phyloP scores from a whole-genome alignment of 2,113 vertebrate genomes.

The Misgurnus mizolepis region DNA sequence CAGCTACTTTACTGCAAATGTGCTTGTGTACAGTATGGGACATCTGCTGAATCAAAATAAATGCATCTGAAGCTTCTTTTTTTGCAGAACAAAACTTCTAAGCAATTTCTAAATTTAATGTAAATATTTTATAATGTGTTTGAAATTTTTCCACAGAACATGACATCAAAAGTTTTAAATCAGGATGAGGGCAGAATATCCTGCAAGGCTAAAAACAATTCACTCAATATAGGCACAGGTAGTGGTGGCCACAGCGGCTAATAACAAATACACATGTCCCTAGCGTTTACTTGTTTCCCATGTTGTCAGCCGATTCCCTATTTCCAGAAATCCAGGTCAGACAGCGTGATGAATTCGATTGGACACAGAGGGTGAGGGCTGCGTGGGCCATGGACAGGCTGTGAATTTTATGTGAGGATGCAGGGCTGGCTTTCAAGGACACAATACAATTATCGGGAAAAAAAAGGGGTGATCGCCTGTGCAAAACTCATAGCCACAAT shows the following conservation, averaged over 20 bases:
- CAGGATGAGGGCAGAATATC: no score
- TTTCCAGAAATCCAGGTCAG: constrained; percentile 15
- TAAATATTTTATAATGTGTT: no score
- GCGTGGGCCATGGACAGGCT: neutral
- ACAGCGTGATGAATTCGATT: constrained; percentile 45
- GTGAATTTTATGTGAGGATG: constrained; percentile 7
- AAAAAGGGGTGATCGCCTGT: neutral
- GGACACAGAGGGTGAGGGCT: constrained; percentile 29
- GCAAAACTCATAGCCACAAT: neutral
- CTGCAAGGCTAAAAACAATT: neutral
- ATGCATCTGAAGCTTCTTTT: neutral
- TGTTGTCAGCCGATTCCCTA: constrained; percentile 1
- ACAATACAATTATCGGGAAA: neutral
- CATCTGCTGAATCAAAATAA: neutral
- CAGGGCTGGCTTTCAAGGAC: neutral
- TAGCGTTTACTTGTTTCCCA: constrained; percentile 14
- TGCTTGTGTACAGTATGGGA: neutral
- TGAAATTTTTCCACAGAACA: no score
- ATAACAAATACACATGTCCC: constrained; percentile 13
- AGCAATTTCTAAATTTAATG: neutral
- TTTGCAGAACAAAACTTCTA: neutral
- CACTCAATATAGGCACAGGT: neutral
- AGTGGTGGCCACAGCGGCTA: neutral
- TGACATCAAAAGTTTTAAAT: neutral
- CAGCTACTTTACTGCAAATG: no score